Base-by-base conservation (phyloP, 2,113 vertebrate genomes). In the Eudyptes chrysolophus region DNA sequence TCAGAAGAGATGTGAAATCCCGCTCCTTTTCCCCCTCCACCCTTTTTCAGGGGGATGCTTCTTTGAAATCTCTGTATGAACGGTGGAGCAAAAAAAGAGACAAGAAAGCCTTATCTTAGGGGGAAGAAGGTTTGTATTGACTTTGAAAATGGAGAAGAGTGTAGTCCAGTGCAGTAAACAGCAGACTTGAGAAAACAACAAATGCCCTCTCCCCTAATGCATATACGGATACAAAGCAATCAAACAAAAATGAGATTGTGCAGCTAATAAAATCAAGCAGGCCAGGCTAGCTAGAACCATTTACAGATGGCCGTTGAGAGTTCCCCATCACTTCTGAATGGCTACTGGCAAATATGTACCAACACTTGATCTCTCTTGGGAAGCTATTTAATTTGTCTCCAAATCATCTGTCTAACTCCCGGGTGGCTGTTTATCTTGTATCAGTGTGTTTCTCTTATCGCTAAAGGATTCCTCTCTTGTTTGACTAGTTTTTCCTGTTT, bases 211-310 rank as follows among this genome's bases (percentile, higher is more conserved):
- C 34, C 92, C 79, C 46, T 83, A 90, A 49, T 79, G 84, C 72
- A 62, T 91, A 62, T n/a, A 84, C 42, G 75, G 83, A 92, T 74
- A 64, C 14, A 95, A 97, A 95, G 90, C 92, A 94, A 96, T 94
- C 86, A 94, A 84, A 93, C 62, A 90, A 84, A 97, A 96, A 90
- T 88, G 84, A 95, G 78, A 92, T 74, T 94, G 70, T 79, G 84
- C 44, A 97, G 64, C 79, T 96, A 96, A 94, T 94, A 94, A 92
- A 96, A 90, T 89, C 70, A 61, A 95, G 79, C 78, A 83, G 72
- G 32, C 84, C 65, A 49, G 54, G 25, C 90, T 72, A 96, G 74
- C 89, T 93, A 70, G 36, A 93, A 38, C 94, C 72, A 46, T 94
- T 95, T 97, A 74, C 57, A 93, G 71, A 92, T 84, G 71, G 81